These are phyloP conservation scores for Drosophila macrospina DNA, from an alignment of 2,888 invertebrate species.

Conservation along the genomic window DNA sequence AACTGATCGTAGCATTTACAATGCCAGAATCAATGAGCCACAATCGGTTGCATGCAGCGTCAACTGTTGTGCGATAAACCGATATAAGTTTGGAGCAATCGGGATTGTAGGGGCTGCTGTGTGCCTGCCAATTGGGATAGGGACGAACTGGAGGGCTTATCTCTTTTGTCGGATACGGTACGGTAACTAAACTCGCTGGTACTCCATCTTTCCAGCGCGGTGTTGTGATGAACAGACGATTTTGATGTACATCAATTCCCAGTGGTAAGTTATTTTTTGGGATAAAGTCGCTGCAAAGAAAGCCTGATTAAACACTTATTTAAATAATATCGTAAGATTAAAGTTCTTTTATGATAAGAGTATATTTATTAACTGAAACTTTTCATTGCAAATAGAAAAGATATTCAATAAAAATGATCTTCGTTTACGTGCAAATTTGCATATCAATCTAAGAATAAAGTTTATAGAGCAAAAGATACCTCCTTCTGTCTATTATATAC, in stretches of 20 bases:
- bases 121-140: slow-evolving; percentile 90
- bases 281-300: slow-evolving; percentile 87
- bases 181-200: slow-evolving; percentile 90
- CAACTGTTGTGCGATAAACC: slow-evolving; percentile 91
- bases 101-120: slow-evolving; percentile 81
- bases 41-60: slow-evolving; percentile 89
- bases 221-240: slow-evolving; percentile 90
- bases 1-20: slow-evolving; percentile 88
- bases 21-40: slow-evolving; percentile 94
- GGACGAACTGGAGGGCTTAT: slow-evolving; percentile 89
- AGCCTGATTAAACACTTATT: background rate
- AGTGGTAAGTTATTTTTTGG: slow-evolving; percentile 91
- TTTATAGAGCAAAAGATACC: no score
- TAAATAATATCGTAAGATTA: background rate
- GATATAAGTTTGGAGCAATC: slow-evolving; percentile 90
- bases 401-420: no score
- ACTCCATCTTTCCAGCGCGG: slow-evolving; percentile 92
- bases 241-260: slow-evolving; percentile 90
- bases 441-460: no score
- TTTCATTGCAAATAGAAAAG: no score
- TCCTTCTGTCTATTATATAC: no score
- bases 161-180: slow-evolving; percentile 88
- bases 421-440: no score
- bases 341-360: no score
- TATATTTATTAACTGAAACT: background rate